These are phyloP conservation scores for Lasioglossum figueresi DNA, from an alignment of 2,888 invertebrate species.

Conservation along the genomic window DNA sequence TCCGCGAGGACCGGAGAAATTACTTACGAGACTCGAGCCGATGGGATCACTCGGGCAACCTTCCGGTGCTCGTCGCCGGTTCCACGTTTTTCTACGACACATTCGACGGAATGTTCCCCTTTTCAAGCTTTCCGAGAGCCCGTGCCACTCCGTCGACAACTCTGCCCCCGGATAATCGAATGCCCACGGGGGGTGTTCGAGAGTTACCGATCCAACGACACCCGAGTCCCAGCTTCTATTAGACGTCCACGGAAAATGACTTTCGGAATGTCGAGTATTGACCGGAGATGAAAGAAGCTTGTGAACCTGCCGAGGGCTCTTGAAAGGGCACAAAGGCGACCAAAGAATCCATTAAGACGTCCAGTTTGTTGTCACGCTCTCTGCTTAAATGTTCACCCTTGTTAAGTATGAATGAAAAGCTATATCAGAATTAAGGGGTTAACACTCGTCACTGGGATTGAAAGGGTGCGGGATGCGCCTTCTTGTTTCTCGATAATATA, in stretches of 20 bases:
- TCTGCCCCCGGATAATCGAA: not conserved
- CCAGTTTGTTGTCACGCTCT: not conserved
- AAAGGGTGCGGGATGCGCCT: too few relatives aligned
- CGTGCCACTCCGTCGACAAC: not conserved
- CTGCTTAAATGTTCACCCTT: not conserved
- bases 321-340: not conserved
- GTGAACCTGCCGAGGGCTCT: not conserved
- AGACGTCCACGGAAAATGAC: not conserved
- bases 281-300: not conserved
- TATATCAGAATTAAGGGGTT: too few relatives aligned
- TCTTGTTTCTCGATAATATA: too few relatives aligned
- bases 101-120: not conserved
- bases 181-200: not conserved
- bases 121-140: not conserved
- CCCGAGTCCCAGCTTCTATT: not conserved
- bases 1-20: constrained; percentile 31
- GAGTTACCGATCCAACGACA: not conserved
- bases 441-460: too few relatives aligned
- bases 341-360: not conserved
- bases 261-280: not conserved
- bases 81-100: constrained; percentile 18
- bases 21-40: constrained; percentile 19
- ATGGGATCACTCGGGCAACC: not conserved
- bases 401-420: not conserved
- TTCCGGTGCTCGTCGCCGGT: constrained; percentile 29